These are phyloP conservation scores for Meiosimyza decipiens DNA, from an alignment of 2,888 invertebrate genomes.

Conservation along the genomic window DNA sequence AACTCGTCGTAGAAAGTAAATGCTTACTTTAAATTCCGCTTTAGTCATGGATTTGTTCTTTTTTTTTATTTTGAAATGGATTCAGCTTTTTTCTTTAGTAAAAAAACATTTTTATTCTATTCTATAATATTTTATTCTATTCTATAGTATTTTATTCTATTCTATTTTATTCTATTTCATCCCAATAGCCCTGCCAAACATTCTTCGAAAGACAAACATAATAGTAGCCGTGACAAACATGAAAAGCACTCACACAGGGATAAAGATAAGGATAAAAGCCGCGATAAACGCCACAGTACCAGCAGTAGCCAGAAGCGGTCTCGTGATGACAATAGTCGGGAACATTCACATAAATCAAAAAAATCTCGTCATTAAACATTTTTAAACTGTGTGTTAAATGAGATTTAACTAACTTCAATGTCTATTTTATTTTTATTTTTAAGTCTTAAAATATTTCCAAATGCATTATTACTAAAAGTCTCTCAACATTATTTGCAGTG, in stretches of 20 bases:
- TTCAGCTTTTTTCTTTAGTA: not conserved
- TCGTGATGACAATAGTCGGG: constrained; percentile 77
- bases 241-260: constrained; percentile 57
- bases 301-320: constrained; percentile 73
- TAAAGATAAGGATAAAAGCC: constrained; percentile 60
- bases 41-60: no score
- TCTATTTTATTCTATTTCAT: constrained; percentile 28
- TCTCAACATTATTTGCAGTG: not conserved
- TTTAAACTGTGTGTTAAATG: not conserved
- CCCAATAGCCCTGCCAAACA: constrained; percentile 58
- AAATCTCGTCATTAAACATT: constrained; percentile 70
- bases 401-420: constrained; percentile 9
- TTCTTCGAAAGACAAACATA: constrained; percentile 62
- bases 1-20: no score
- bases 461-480: not conserved
- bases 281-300: constrained; percentile 67
- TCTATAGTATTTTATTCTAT: constrained; percentile 1
- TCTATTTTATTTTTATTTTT: not conserved
- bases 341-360: constrained; percentile 75
- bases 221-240: constrained; percentile 61
- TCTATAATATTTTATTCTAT: no score
- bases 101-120: constrained; percentile 12
- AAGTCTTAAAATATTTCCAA: constrained; percentile 16
- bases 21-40: no score
- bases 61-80: no score